Percentiles rank a stretch among this genome's conserved stretches.
Evolutionary conservation across 2,888 invertebrate species (phyloP).

Genomic region (Eristalinus aeneus): DNA sequence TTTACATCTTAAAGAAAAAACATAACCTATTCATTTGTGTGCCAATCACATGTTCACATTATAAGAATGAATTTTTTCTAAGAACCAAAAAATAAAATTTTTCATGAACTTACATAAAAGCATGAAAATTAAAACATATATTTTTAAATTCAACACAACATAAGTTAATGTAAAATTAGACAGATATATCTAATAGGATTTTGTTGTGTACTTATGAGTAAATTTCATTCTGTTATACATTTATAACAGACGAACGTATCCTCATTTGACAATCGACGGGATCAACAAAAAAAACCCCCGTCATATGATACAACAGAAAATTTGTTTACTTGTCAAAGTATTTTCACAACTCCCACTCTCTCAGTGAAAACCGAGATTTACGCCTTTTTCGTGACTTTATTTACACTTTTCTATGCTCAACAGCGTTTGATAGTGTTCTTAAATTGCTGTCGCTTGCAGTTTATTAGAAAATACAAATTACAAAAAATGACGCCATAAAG

Average conservation of each 20-base stretch:
- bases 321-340: slow-evolving; percentile 54
- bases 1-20: too few relatives aligned
- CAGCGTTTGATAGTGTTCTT: not conserved
- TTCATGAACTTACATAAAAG: too few relatives aligned
- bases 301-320: slow-evolving; percentile 31
- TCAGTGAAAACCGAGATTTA: slow-evolving; percentile 9
- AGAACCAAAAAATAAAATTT: too few relatives aligned
- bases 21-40: too few relatives aligned
- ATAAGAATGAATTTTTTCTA: too few relatives aligned
- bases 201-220: too few relatives aligned
- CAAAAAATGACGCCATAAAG: slow-evolving; percentile 19
- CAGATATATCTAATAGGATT: too few relatives aligned
- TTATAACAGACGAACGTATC: slow-evolving; percentile 15
- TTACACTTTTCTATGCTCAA: slow-evolving; percentile 20
- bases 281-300: not conserved
- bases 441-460: not conserved
- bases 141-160: too few relatives aligned
- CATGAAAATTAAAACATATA: too few relatives aligned
- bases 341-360: slow-evolving; percentile 15
- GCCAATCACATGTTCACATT: too few relatives aligned
- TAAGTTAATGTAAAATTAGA: too few relatives aligned
- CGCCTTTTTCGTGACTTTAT: slow-evolving; percentile 7
- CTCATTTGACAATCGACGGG: not conserved
- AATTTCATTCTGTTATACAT: not conserved
- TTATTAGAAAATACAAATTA: not conserved